Evolutionary conservation across 2,113 vertebrate genomes (phyloP), one percentile per base, ranked within the genome.

Genomic region (Oryzias curvinotus): DNA sequence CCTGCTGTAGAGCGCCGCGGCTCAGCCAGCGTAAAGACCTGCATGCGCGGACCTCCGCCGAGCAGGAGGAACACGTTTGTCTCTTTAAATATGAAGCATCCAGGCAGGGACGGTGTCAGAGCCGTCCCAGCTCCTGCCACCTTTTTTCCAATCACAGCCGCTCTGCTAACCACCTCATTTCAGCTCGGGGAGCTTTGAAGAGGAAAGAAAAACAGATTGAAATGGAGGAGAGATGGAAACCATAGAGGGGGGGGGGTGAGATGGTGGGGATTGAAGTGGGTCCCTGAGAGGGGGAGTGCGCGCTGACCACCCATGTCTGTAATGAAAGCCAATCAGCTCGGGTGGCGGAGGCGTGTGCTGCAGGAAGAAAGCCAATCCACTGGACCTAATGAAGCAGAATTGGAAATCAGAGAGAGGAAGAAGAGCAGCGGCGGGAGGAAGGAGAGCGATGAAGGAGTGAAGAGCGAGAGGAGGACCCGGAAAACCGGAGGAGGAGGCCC

Each of bases 261-360:
- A 80, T 60, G 75, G 49, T 54, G 79, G 64, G 72, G 64, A 71
- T 69, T 76, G 71, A 70, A 85, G 80, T 69, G 75, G 77, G 55
- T 23, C 77, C 78, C 71, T 80, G 71, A 21, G 52, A 62, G 72
- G 78, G 61, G 74, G 54, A 13, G 52, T 62, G 57, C 50, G 61
- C 23, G 72, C 43, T 36, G 77, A 68, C 68, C 73, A 80, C 80
- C 81, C 75, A 68, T 58, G 70, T 76, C 71, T 63, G 50, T 78
- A 87, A 88, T 86, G 82, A 84, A 85, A 88, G 85, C 80, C 88
- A 84, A 85, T 89, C 81, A 85, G 83, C 73, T 71, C 51, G 72
- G 78, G 83, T 73, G 82, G 85, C 57, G 58, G 78, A 61, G 73
- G 69, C 62, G 57, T 73, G 75, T 59, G 82, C 73, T 57, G 68